phyloP scores from a whole-genome alignment of 1,140 invertebrate species.

The Mactra quadrangularis region DNA sequence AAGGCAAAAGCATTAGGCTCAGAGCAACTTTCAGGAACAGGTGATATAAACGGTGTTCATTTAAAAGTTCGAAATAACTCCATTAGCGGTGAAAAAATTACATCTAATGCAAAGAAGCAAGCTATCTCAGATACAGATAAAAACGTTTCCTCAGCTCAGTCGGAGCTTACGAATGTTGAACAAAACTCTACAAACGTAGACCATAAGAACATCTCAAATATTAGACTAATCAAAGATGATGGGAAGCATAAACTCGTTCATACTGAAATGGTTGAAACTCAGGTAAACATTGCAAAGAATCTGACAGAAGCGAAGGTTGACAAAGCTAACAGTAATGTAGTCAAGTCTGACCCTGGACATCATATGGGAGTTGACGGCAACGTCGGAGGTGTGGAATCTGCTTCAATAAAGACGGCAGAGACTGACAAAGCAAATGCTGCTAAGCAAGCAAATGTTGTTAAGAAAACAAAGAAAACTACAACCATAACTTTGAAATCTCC shows the following conservation, averaged over 20 bases:
- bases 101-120: neutral
- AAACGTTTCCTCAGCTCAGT: neutral
- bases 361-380: neutral
- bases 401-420: neutral
- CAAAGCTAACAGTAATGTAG: slow-evolving; percentile 3
- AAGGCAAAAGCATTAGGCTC: no score
- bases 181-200: slow-evolving; percentile 7
- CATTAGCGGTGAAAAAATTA: neutral
- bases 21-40: no score
- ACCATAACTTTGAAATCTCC: slow-evolving; percentile 31
- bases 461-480: slow-evolving; percentile 51
- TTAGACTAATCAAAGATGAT: slow-evolving; percentile 10
- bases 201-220: neutral
- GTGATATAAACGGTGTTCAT: no score
- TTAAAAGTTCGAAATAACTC: neutral
- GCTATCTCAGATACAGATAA: neutral
- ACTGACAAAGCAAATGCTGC: neutral
- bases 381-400: neutral
- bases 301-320: neutral
- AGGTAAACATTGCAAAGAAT: slow-evolving; percentile 13
- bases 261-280: slow-evolving; percentile 22
- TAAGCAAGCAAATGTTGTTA: slow-evolving; percentile 19
- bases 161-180: neutral
- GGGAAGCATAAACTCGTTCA: slow-evolving; percentile 9
- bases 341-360: neutral